Base-by-base conservation (phyloP, 1,140 invertebrate genomes). In the Hyposmocoma kahamanoa region DNA sequence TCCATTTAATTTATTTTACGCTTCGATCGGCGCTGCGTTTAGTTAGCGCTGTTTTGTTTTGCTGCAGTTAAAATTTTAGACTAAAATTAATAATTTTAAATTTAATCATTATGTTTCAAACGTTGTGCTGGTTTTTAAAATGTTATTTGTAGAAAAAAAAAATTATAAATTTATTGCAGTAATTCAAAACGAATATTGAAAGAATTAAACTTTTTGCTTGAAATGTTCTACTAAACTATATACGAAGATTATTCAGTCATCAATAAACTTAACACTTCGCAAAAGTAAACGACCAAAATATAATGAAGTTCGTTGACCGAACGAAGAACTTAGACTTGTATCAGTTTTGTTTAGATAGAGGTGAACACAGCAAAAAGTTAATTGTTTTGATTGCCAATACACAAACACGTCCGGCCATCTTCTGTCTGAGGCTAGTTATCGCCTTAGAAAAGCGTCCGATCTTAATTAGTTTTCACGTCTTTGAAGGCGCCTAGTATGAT, bases 381-480 rank as follows among this genome's bases (percentile, higher is more conserved):
- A 79, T 85, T 85, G 82, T 85, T 85, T 84, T 80, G 75, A 78
- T 78, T 72, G 79, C 68, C 74, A 72, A 72, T 75, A 80, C 69
- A 82, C 64, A 80, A 76, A 78, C 64, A 73, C 59, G 62, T 62
- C 69, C 62, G 64, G 56, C 50, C 67, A 71, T 72, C n/a, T n/a
- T n/a, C 71, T 59, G 75, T 78, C 74, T 61, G 63, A 52, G 50
- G 57, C 62, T 62, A 75, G 72, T 83, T 85, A 85, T 85, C 81
- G 75, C 69, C 66, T 67, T 77, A 78, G 79, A 76, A 85, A 82
- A 81, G 73, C 79, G 66, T 65, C 72, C 72, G 79, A 85, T 85
- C 81, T 83, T 85, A 85, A 85, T 85, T 85, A 82, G 79, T 85
- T 85, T 84, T 83, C 74, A 81, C 71, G 70, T 80, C 72, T 85